These are phyloP conservation scores for Liopterus haemorrhoidalis DNA, from an alignment of 2,888 invertebrate species.

Conservation along the genomic window DNA sequence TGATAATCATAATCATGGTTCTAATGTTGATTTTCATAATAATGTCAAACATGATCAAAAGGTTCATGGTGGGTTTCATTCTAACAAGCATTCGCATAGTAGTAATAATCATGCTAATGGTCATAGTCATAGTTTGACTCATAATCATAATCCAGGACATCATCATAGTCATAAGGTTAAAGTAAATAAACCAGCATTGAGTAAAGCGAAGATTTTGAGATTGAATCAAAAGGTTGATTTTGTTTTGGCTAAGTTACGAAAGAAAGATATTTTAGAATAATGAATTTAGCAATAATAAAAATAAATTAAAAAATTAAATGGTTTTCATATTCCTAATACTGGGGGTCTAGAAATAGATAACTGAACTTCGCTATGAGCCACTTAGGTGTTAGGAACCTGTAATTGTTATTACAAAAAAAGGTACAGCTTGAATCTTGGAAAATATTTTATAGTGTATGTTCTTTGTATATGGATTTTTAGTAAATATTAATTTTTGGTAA, in stretches of 20 bases:
- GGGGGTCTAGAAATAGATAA: not conserved
- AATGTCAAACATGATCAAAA: conserved; percentile 11
- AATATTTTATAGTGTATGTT: too few species aligned
- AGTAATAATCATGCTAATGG: too few species aligned
- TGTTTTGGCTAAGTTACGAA: conserved; percentile 21
- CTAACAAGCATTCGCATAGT: not conserved
- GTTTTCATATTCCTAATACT: not conserved
- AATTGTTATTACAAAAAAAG: not conserved
- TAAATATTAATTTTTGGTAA: too few species aligned
- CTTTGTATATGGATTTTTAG: too few species aligned
- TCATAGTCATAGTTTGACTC: conserved; percentile 4
- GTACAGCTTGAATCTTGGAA: not conserved
- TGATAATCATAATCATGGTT: conserved; percentile 28
- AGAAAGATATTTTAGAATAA: conserved; percentile 11
- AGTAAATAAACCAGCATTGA: conserved; percentile 2
- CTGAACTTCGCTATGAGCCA: not conserved
- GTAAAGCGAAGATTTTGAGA: conserved; percentile 14
- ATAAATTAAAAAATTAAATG: not conserved
- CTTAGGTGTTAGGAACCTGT: not conserved
- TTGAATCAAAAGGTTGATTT: conserved; percentile 24
- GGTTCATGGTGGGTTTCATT: too few species aligned
- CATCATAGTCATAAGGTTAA: not conserved
- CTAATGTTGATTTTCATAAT: conserved; percentile 18
- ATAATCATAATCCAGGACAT: conserved; percentile 2
- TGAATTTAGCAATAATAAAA: not conserved